Evolutionary conservation across 2,888 invertebrate species (phyloP), one percentile per base, ranked within the genome.

Genomic region (Phaedon cochleariae): DNA sequence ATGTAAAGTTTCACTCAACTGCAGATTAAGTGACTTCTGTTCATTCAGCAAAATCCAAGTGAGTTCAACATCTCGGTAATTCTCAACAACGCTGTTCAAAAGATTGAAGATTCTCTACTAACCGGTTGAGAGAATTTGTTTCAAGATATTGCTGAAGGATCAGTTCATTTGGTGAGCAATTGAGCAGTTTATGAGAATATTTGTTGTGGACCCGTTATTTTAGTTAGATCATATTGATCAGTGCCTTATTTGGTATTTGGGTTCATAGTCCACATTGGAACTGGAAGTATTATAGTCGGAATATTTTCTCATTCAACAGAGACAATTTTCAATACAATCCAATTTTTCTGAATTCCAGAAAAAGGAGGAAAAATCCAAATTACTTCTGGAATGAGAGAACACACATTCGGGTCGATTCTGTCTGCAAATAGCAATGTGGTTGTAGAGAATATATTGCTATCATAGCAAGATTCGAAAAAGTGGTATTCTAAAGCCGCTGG

Each of bases 201-300:
- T 64, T 59, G 57, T 62, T 74, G 73, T 76, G 74, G 78, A 76
- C 79, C 79, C 80, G 80, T 80, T 79, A 77, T 77, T 78, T 73
- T 54, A 67, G 79, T 81, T 84, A 83, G 86, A 86, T 86, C 86
- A 86, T 82, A 85, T 86, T 86, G 86, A 84, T 86, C 86, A 85
- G 83, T 84, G 84, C 84, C 80, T 82, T 84, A 82, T 80, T 82
- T 82, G 78, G 82, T 83, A 84, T 83, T 82, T 83, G 83, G 84
- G 83, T 84, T 82, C 82, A 84, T 86, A 86, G 84, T 86, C 86
- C 86, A 86, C 83, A 86, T 86, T 86, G 86, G 86, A 86, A 84
- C n/a, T 59, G 20, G 22, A 17, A 49, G 18, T 21, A 31, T n/a
- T 20, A 29, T 15, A 57, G 15, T 26, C 17, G 26, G 57, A 26